Conservation (phyloP, 2,888 invertebrate genomes). For the Agrochola lychnidis region DNA sequence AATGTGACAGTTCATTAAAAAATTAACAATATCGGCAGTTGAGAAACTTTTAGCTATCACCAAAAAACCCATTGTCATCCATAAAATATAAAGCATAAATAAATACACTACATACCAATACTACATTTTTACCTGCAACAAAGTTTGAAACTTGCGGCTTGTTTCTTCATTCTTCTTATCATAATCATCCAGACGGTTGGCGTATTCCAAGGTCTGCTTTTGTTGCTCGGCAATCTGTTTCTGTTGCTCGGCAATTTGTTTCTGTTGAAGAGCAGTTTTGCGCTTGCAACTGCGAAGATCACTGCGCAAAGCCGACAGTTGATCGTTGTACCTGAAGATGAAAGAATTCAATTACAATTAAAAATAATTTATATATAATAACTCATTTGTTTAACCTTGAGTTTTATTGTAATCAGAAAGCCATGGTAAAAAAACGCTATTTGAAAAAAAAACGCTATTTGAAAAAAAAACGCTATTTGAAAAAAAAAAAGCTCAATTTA, state of each 20-base stretch:
- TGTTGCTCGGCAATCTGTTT: conserved; percentile 93
- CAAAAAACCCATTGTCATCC: neutral
- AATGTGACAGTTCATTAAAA: neutral
- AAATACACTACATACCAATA: conserved; percentile 49
- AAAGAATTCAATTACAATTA: conserved; percentile 1
- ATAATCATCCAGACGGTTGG: conserved; percentile 96
- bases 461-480: neutral
- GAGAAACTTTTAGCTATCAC: neutral
- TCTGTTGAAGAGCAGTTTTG: conserved; percentile 96
- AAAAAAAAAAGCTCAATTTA: neutral
- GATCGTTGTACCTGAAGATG: conserved; percentile 93
- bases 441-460: neutral
- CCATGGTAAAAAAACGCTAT: neutral
- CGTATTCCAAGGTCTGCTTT: conserved; percentile 94
- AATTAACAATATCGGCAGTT: neutral
- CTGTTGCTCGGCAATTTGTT: conserved; percentile 95
- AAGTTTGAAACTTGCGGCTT: conserved; percentile 96
- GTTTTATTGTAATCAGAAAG: neutral
- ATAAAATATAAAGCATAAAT: conserved; percentile 21
- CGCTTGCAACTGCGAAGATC: conserved; percentile 95
- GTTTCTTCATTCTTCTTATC: conserved; percentile 98
- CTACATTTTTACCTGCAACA: conserved; percentile 92
- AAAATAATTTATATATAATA: neutral
- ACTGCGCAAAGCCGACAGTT: conserved; percentile 94
- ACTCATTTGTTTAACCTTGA: neutral